Percentiles rank a stretch among this genome's conserved stretches.
phyloP scores from a whole-genome alignment of 1,140 invertebrate genomes.

The Drosophila sproati region DNA sequence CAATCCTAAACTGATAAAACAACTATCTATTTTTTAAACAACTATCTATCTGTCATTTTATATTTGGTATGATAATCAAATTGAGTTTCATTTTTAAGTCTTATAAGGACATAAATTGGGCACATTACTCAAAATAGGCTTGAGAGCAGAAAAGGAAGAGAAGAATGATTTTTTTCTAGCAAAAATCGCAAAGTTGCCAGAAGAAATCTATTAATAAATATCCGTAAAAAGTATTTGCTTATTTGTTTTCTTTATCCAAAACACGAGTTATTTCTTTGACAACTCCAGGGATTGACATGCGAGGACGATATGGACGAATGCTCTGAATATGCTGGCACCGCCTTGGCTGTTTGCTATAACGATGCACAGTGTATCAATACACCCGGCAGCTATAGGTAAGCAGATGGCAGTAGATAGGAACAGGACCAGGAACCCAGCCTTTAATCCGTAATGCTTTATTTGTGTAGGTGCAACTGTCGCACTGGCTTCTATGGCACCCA shows the following conservation, averaged over 20 bases:
- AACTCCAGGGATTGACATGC: slow-evolving; percentile 89
- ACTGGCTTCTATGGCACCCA: slow-evolving; percentile 92
- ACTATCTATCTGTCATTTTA: no score
- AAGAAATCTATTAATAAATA: neutral
- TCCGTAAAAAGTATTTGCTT: neutral
- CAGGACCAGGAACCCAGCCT: no score
- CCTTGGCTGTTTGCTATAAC: slow-evolving; percentile 95
- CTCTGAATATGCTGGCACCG: slow-evolving; percentile 89
- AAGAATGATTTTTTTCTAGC: neutral
- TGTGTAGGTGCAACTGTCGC: slow-evolving; percentile 90
- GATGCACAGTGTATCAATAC: slow-evolving; percentile 93
- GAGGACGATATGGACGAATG: slow-evolving; percentile 95
- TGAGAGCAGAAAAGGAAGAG: no score
- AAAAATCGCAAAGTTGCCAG: neutral
- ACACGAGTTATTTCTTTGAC: neutral
- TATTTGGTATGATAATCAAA: no score
- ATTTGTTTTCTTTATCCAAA: neutral
- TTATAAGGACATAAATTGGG: no score
- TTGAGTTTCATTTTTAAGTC: no score
- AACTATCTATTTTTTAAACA: no score
- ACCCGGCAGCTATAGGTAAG: slow-evolving; percentile 90
- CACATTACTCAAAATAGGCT: no score
- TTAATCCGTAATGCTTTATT: neutral
- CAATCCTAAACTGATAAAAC: no score
- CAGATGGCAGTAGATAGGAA: neutral